Evolutionary conservation across 2,797 vertebrate genomes (phyloP).

Genomic region (Merluccius polli): DNA sequence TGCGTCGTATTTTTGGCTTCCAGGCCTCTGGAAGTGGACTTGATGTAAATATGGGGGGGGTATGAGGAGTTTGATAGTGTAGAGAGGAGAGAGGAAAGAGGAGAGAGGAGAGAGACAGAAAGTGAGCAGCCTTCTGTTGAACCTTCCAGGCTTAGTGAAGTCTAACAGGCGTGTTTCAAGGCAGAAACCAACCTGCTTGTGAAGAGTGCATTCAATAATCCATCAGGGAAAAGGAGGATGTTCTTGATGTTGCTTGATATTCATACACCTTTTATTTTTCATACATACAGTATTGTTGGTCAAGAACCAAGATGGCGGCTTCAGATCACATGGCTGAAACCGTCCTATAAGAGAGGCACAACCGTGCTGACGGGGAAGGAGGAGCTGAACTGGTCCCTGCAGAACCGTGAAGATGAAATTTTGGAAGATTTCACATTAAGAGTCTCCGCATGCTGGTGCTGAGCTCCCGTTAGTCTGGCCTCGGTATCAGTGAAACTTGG

Average conservation of each 20-base stretch:
- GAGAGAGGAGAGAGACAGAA: background rate
- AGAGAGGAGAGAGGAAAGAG: background rate
- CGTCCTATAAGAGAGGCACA: too few relatives aligned
- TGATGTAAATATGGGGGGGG: background rate
- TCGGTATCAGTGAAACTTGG: conserved; percentile 37
- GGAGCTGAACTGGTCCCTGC: too few relatives aligned
- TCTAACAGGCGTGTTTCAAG: background rate
- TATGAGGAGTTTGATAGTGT: too few relatives aligned
- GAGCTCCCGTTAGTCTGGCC: conserved; percentile 27
- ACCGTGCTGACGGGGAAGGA: background rate
- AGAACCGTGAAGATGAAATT: background rate
- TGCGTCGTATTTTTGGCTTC: conserved; percentile 2
- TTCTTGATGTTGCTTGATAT: background rate
- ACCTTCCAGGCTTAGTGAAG: background rate
- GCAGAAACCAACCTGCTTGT: background rate
- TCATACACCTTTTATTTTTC: background rate
- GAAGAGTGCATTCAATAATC: background rate
- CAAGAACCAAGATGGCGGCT: background rate
- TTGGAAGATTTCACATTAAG: background rate
- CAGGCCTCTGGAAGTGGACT: background rate
- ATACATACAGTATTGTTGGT: background rate
- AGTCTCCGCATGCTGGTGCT: background rate
- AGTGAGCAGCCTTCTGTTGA: background rate
- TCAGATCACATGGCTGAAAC: too few relatives aligned
- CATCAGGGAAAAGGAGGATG: background rate